Evolutionary conservation across 2,797 vertebrate species (phyloP), one percentile per base, ranked within the genome.

Genomic region (Eptatretus atami): DNA sequence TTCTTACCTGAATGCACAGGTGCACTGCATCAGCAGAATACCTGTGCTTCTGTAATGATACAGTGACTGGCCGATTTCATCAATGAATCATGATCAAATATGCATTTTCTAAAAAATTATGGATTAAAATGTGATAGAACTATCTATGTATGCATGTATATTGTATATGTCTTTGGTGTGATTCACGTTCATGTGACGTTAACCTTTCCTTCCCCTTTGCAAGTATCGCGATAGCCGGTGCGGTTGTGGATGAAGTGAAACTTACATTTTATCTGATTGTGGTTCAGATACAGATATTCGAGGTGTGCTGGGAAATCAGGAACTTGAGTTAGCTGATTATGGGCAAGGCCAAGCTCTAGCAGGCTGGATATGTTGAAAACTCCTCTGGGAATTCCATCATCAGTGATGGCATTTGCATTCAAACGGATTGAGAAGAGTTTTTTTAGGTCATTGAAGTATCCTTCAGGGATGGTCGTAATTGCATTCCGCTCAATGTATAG

Each of bases 241-340:
- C 6, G 31, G 31, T 44, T 8, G 55, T 24, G 57, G n/a, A 25
- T 25, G 2, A n/a, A 25, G 10, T 12, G 14, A 10, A 15, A 80
- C 83, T 80, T 73, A 98, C 90, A 80, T 71, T 92, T 80, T 1
- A 95, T 95, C 71, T 73, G 77, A 71, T 98, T 98, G 78, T 93
- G 76, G 71, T 95, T 82, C 68, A 98, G 82, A 72, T 98, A 87
- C 69, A 98, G 79, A 52, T 95, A 87, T 69, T 95, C 88, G 74
- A 98, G 78, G 68, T 75, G 80, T 64, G 69, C 53, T 67, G 66
- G 93, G 74, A 98, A 83, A 67, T 76, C 68, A 0, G 90, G 90
- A 52, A 98, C 74, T 0, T 73, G 77, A 67, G 77, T 74, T 53
- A 98, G 77, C 68, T 81, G 81, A 78, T 98, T 98, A 78, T 98